phyloP scores from a whole-genome alignment of 2,797 vertebrate genomes.

The Sebastes oblongus region DNA sequence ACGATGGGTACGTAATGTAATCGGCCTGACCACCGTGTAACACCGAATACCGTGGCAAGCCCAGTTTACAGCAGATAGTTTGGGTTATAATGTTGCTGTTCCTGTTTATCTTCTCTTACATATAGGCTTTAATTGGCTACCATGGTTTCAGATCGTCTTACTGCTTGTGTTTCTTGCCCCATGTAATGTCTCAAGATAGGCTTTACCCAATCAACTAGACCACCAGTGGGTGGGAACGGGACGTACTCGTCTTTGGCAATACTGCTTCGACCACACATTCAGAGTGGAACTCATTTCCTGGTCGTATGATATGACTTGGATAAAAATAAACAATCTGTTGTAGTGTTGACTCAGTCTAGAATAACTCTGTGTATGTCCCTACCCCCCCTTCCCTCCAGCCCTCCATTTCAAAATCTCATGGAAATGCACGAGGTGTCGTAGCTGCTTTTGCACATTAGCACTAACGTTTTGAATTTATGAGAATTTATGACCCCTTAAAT shows the following conservation, averaged over 20 bases:
- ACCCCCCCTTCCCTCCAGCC: neutral
- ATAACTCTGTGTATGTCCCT: neutral
- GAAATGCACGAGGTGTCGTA: slow-evolving; percentile 28
- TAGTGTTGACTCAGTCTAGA: slow-evolving; percentile 40
- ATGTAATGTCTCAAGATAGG: neutral
- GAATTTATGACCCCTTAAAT: slow-evolving; percentile 64
- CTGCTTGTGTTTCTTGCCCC: neutral
- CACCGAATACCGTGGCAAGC: too few species aligned
- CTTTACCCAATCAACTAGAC: neutral
- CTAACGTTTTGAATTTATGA: slow-evolving; percentile 34
- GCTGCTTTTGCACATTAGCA: slow-evolving; percentile 43
- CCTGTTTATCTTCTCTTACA: neutral
- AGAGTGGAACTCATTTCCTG: slow-evolving; percentile 33
- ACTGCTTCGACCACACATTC: slow-evolving; percentile 7
- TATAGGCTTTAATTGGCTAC: neutral
- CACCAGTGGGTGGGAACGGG: neutral
- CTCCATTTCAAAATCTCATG: slow-evolving; percentile 25
- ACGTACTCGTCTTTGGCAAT: neutral
- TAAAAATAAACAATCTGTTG: slow-evolving; percentile 5
- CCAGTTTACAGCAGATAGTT: neutral
- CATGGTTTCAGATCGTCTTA: neutral
- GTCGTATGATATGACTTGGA: neutral
- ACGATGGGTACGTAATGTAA: too few species aligned
- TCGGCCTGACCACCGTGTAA: too few species aligned
- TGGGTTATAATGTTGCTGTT: neutral